A percentile compares a stretch with the other conserved stretches of the same genome.
Conservation (phyloP, 2,797 vertebrate genomes). For the Helicolenus hilgendorfi region DNA sequence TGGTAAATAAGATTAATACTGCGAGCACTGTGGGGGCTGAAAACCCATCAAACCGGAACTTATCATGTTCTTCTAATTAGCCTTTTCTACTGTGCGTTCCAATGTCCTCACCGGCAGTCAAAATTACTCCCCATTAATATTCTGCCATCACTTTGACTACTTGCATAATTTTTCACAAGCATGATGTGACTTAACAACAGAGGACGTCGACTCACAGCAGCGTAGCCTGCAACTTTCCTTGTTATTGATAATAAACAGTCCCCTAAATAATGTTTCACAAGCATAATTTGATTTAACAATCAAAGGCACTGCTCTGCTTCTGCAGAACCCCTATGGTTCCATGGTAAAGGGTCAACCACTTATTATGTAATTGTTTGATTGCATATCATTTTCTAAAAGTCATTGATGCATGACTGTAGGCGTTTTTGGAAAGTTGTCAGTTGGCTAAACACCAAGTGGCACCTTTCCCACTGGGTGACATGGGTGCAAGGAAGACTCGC, state of each 20-base stretch:
- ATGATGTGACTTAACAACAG: slow-evolving; percentile 69
- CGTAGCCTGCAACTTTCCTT: neutral
- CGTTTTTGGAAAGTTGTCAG: neutral
- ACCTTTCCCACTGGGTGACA: neutral
- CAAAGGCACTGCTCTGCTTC: slow-evolving; percentile 11
- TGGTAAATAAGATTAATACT: slow-evolving; percentile 73
- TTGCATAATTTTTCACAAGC: slow-evolving; percentile 60
- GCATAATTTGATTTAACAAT: slow-evolving; percentile 50
- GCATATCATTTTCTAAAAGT: neutral
- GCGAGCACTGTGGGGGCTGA: slow-evolving; percentile 59
- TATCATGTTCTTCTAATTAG: slow-evolving; percentile 80
- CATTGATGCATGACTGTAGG: neutral
- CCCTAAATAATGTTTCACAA: slow-evolving; percentile 45
- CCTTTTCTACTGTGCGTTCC: slow-evolving; percentile 51
- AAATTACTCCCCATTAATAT: slow-evolving; percentile 74
- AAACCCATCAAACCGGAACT: slow-evolving; percentile 82
- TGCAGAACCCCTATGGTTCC: neutral
- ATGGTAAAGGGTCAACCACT: neutral
- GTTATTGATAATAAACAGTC: slow-evolving; percentile 42
- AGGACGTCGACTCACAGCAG: slow-evolving; percentile 31
- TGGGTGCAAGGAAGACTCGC: neutral
- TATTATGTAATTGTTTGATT: neutral
- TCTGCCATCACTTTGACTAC: slow-evolving; percentile 52
- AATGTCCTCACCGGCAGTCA: slow-evolving; percentile 57
- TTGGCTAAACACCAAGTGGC: neutral